Evolutionary conservation across 1,140 invertebrate species (phyloP).

Genomic region (Cephus cinctus): DNA sequence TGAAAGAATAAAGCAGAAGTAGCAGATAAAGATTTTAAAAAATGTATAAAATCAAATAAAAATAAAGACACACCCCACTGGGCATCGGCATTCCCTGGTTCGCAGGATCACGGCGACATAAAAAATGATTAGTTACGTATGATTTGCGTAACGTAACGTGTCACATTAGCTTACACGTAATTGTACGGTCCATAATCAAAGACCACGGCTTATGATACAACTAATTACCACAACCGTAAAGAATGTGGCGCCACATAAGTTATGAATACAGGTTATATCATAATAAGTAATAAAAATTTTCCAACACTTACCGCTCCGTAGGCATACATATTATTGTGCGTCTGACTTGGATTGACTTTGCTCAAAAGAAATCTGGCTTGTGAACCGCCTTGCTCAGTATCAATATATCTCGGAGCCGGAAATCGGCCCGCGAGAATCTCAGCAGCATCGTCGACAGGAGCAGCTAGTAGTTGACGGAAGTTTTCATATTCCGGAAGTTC

Average conservation of each 20-base stretch:
- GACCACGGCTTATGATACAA: too few species aligned
- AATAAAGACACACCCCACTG: conserved; percentile 53
- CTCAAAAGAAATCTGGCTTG: conserved; percentile 96
- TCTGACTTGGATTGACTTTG: conserved; percentile 99
- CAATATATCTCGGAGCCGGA: conserved; percentile 98
- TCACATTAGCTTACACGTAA: too few species aligned
- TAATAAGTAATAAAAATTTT: conserved; percentile 8
- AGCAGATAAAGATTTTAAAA: conserved; percentile 24
- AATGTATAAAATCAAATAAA: conserved; percentile 34
- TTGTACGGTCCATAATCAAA: too few species aligned
- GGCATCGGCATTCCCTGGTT: conserved; percentile 53
- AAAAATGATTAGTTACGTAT: conserved; percentile 48
- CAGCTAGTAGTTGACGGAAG: conserved; percentile 93
- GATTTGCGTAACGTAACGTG: too few species aligned
- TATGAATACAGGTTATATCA: too few species aligned
- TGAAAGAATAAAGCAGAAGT: conserved; percentile 16
- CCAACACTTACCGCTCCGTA: conserved; percentile 80
- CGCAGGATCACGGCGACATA: conserved; percentile 47
- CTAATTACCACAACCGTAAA: too few species aligned
- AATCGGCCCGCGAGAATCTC: conserved; percentile 95
- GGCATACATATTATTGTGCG: conserved; percentile 99
- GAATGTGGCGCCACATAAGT: too few species aligned
- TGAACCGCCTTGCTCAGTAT: conserved; percentile 97
- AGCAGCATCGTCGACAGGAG: conserved; percentile 95
- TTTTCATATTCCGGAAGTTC: conserved; percentile 96